These are phyloP conservation scores for Mustelus asterias DNA, from an alignment of 2,113 vertebrate species.

Conservation along the genomic window DNA sequence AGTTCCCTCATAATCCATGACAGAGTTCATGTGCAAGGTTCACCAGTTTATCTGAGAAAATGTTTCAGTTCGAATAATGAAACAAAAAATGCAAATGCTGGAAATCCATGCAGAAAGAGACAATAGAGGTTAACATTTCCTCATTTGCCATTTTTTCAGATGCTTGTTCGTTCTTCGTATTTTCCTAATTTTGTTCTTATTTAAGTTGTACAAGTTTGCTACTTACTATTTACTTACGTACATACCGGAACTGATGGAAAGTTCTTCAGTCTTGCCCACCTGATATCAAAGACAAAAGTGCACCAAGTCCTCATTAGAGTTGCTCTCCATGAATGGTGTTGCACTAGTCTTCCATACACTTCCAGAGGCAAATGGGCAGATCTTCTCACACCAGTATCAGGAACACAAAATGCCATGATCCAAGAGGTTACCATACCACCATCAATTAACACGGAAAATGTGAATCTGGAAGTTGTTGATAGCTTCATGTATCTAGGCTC, in stretches of 20 bases:
- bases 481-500: too few relatives aligned
- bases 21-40: background rate
- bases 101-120: background rate
- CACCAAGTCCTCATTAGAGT: background rate
- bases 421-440: background rate
- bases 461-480: too few relatives aligned
- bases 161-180: background rate
- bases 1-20: background rate
- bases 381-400: background rate
- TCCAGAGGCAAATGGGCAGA: background rate
- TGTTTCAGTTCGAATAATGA: background rate
- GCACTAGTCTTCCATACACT: background rate
- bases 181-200: background rate
- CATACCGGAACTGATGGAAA: background rate
- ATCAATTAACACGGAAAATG: background rate
- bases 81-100: background rate
- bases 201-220: background rate
- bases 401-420: background rate
- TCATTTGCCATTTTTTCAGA: background rate
- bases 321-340: background rate
- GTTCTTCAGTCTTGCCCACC: background rate
- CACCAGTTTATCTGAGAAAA: background rate
- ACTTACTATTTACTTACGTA: background rate
- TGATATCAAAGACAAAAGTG: background rate
- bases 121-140: background rate